A percentile compares a stretch with the other conserved stretches of the same genome.
phyloP scores from a whole-genome alignment of 2,113 vertebrate species.

The Thymallus thymallus region DNA sequence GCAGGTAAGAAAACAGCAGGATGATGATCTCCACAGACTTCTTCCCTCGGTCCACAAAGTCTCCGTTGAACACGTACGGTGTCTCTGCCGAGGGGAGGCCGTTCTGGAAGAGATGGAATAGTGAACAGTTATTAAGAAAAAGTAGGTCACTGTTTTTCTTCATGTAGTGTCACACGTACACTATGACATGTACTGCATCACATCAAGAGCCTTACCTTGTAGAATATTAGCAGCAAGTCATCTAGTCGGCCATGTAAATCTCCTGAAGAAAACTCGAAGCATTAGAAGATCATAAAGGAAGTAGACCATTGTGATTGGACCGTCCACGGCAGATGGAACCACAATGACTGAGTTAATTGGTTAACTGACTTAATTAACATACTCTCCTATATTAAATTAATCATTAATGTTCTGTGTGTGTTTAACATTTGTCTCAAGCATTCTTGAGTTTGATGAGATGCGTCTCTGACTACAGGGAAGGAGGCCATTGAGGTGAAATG shows the following conservation, averaged over 20 bases:
- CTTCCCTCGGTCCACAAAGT: slow-evolving; percentile 95
- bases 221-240: slow-evolving; percentile 94
- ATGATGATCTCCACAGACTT: slow-evolving; percentile 90
- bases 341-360: no score
- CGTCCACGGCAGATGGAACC: not conserved
- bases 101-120: slow-evolving; percentile 74
- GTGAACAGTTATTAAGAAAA: not conserved
- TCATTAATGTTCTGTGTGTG: no score
- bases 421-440: no score
- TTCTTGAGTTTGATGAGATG: no score
- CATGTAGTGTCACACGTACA: not conserved
- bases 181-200: not conserved
- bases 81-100: slow-evolving; percentile 90
- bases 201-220: slow-evolving; percentile 79
- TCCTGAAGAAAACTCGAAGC: slow-evolving; percentile 70
- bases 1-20: slow-evolving; percentile 86
- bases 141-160: not conserved
- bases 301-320: not conserved
- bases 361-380: no score
- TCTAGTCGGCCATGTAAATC: slow-evolving; percentile 94
- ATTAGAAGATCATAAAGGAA: not conserved
- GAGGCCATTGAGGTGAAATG: no score
- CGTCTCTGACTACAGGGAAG: no score
- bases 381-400: no score
- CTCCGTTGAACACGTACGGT: slow-evolving; percentile 91